Evolutionary conservation across 2,797 vertebrate species (phyloP).

Genomic region (Netta rufina): DNA sequence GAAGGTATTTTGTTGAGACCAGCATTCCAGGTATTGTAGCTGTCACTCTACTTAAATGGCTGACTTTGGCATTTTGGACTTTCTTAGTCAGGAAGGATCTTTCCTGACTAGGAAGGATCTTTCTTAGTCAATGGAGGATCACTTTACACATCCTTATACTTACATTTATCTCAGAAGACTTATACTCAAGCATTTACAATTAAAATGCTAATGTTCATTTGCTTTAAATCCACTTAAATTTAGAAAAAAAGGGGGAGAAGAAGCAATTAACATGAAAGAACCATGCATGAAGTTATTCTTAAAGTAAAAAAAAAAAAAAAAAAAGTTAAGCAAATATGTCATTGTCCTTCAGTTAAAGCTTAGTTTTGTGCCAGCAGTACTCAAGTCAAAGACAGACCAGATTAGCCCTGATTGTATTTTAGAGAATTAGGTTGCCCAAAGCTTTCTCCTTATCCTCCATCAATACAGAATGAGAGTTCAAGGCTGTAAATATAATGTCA

Average conservation of each 20-base stretch:
- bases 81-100: not conserved
- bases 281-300: not conserved
- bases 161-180: not conserved
- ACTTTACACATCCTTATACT: not conserved
- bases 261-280: not conserved
- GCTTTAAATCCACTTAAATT: not conserved
- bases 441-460: conserved; percentile 5
- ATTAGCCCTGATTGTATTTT: not conserved
- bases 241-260: not conserved
- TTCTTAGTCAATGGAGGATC: not conserved
- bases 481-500: not conserved
- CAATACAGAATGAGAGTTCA: not conserved
- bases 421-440: conserved; percentile 9
- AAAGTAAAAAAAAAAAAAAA: not conserved
- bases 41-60: not conserved
- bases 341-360: not conserved
- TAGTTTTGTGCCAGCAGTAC: not conserved
- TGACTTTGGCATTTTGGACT: not conserved
- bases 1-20: not conserved
- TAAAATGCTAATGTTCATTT: not conserved
- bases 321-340: not conserved
- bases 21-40: not conserved
- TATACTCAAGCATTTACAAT: not conserved
- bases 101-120: no score
- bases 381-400: not conserved